Base-by-base conservation (phyloP, 1,140 invertebrate species). In the Carposina sasakii region DNA sequence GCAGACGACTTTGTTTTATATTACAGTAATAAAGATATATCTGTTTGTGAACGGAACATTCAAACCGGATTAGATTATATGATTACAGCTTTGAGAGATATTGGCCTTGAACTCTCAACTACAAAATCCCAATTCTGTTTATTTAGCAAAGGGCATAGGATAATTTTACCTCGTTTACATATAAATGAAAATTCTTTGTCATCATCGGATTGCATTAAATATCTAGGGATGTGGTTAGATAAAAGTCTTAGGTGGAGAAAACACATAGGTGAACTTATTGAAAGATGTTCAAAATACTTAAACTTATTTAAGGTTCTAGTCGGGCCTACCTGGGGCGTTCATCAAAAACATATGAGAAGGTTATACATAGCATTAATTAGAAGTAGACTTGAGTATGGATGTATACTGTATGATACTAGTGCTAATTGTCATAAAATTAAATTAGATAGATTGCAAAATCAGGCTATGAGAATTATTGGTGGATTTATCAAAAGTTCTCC, bases 171-270 rank as follows among this genome's bases (percentile, higher is more conserved):
- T 13, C 21, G 47, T 12, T 40, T 57, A 13, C 28, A 8, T 9
- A 20, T 53, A 12, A 45, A 45, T 45, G 33, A 45, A 3, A 4
- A 3, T 3, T 3, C 10, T 9, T 20, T 45, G 21, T 12, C n/a
- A n/a, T 10, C 12, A 0, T 41, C 50, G 1, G 41, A 50, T 16
- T 17, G 26, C 47, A 20, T 51, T 16, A 56, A 60, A 37, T 60
- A 60, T 46, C 36, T 60, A 19, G 53, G 58, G n/a, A 17, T 56
- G 12, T 60, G 49, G 49, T 41, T 60, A 37, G 53, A 55, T 34
- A 3, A 31, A 5, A 55, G 49, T 13, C 42, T 55, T 5, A 36
- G 50, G 33, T 60, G 57, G 57, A 21, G 26, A 4, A 60, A 44
- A 46, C 50, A 60, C 26, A 55, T 55, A 12, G 50, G 47, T 20